Evolutionary conservation across 2,113 vertebrate genomes (phyloP), one percentile per base, ranked within the genome.

Genomic region (Himantopus leucocephalus): DNA sequence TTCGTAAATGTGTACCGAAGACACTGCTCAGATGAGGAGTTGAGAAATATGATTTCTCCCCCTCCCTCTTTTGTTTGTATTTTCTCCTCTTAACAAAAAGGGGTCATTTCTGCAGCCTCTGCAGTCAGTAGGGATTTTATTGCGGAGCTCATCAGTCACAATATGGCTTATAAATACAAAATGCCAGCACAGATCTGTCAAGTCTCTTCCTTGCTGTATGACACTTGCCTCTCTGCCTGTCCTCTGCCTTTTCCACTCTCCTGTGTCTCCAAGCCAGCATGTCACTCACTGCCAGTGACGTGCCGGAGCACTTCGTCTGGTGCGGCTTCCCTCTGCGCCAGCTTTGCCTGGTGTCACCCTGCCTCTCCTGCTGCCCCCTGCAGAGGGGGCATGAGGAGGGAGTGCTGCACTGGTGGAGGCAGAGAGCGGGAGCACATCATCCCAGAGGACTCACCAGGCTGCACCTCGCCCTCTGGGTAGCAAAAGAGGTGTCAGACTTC

Each of bases 91-190:
- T 64, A 56, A 48, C 12, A 76, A 52, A 79, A 60, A 77, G 41
- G 8, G 35, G 80, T 72, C 21, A 90, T 76, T 94, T 82, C 62
- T 79, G 58, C 62, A 85, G 52, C 39, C 35, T 87, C 39, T 85
- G 60, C 53, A 88, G 60, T 68, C 77, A 79, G 53, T 26, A 82
- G 81, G 58, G 63, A 93, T 90, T 94, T 94, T 93, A 48, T 71
- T 66, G 45, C 35, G 29, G 67, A 73, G 55, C 52, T 93, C 88
- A 88, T 90, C 64, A 89, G 37, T 92, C 72, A 85, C 45, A 60
- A 53, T 55, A 55, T 39, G 23, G 50, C 60, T 93, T 88, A 68
- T 84, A 97, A 97, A 96, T 85, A 52, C 32, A 92, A 71, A 96
- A 88, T 26, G 39, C 19, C 67, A 81, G 90, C 6, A 12, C 9